A percentile compares a stretch with the other conserved stretches of the same genome.
These are phyloP conservation scores for Phalacrocorax carbo DNA, from an alignment of 2,113 vertebrate genomes.

Conservation along the genomic window DNA sequence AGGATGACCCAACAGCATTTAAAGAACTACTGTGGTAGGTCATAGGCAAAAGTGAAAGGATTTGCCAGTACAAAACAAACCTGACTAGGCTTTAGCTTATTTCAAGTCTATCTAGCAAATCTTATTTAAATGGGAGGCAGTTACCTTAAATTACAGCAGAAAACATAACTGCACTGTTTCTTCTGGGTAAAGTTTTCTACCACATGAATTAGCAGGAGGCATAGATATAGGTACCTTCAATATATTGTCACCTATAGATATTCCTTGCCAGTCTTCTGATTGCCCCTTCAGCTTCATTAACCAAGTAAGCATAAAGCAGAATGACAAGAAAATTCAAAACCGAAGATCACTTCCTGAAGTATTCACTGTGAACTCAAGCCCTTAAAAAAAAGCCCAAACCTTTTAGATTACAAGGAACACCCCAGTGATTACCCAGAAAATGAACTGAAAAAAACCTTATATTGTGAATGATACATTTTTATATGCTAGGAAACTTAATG, in stretches of 20 bases:
- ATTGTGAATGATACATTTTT: not conserved
- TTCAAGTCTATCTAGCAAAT: not conserved
- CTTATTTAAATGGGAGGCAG: not conserved
- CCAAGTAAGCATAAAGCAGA: not conserved
- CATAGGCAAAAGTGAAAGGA: not conserved
- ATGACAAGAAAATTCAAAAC: not conserved
- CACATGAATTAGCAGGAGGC: not conserved
- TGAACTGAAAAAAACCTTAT: not conserved
- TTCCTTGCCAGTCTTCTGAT: not conserved
- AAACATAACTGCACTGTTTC: not conserved
- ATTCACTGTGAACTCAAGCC: not conserved
- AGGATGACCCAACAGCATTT: not conserved
- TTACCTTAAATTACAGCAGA: not conserved
- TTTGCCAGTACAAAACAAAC: not conserved
- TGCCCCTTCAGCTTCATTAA: not conserved
- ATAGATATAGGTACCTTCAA: not conserved
- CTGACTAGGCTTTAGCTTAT: not conserved
- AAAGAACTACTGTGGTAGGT: not conserved
- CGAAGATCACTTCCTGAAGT: not conserved
- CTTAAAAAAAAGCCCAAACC: not conserved
- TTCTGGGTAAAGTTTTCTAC: not conserved
- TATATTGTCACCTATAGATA: not conserved
- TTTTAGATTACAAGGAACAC: not conserved
- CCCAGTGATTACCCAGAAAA: not conserved
- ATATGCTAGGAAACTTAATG: not conserved